phyloP scores from a whole-genome alignment of 2,113 vertebrate species.

The Leiothrix lutea region DNA sequence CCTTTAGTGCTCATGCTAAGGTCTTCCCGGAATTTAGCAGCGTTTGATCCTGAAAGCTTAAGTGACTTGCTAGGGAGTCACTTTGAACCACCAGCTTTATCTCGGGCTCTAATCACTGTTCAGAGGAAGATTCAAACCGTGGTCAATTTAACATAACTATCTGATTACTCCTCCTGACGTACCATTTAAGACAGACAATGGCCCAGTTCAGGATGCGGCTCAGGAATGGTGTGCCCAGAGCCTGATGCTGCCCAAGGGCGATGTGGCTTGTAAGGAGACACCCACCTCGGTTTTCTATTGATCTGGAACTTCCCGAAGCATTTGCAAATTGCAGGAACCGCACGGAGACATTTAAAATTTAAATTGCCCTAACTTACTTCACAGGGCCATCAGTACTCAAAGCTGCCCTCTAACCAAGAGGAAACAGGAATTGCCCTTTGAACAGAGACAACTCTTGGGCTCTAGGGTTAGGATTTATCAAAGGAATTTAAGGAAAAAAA shows the following conservation, averaged over 20 bases:
- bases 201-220: background rate
- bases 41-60: background rate
- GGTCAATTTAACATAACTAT: background rate
- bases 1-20: background rate
- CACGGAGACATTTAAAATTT: background rate
- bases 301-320: background rate
- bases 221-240: background rate
- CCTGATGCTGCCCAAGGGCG: background rate
- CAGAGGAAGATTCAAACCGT: background rate
- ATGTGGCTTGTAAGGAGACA: background rate
- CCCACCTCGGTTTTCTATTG: background rate
- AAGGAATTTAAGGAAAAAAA: background rate
- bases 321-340: background rate
- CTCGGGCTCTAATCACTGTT: background rate
- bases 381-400: background rate
- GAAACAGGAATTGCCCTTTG: background rate
- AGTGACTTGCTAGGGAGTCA: background rate
- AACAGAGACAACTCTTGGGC: background rate
- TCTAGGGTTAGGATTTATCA: background rate
- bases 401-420: background rate
- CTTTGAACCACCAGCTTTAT: background rate
- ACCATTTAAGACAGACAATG: background rate
- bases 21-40: background rate
- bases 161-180: background rate
- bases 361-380: background rate